Percentiles rank a stretch among this genome's conserved stretches.
Conservation (phyloP, 2,888 invertebrate genomes). For the Mythimna pallens region DNA sequence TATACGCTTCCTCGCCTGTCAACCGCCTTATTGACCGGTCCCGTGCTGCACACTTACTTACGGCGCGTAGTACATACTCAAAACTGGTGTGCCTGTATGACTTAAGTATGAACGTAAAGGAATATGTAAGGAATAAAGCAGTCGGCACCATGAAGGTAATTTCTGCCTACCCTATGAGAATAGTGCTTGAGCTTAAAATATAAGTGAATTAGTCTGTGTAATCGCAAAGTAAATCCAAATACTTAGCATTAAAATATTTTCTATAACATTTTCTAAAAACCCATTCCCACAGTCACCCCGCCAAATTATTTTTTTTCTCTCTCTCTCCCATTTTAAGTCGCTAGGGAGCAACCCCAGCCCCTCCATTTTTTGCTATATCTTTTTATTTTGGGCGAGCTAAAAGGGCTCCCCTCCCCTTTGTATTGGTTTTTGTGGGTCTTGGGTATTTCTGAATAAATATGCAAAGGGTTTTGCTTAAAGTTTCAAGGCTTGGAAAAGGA, state of each 20-base stretch:
- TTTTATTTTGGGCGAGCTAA: conserved; percentile 52
- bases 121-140: neutral
- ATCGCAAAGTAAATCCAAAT: neutral
- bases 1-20: too few relatives aligned
- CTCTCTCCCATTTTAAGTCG: conserved; percentile 54
- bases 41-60: too few relatives aligned
- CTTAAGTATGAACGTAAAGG: too few relatives aligned
- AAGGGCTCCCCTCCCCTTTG: conserved; percentile 46
- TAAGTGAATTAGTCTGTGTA: neutral
- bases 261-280: conserved; percentile 17
- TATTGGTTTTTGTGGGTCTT: conserved; percentile 41
- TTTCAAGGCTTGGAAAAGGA: conserved; percentile 15
- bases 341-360: conserved; percentile 64
- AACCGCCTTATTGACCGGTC: too few relatives aligned
- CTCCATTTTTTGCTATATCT: conserved; percentile 61
- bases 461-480: conserved; percentile 32
- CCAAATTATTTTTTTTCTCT: conserved; percentile 34
- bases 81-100: neutral
- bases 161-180: neutral
- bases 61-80: neutral
- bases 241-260: conserved; percentile 2
- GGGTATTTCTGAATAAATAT: conserved; percentile 39
- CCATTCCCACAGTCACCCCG: conserved; percentile 41
- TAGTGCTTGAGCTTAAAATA: neutral
- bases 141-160: too few relatives aligned